Conservation (phyloP, 2,113 vertebrate species). For the Prunella fulvescens region DNA sequence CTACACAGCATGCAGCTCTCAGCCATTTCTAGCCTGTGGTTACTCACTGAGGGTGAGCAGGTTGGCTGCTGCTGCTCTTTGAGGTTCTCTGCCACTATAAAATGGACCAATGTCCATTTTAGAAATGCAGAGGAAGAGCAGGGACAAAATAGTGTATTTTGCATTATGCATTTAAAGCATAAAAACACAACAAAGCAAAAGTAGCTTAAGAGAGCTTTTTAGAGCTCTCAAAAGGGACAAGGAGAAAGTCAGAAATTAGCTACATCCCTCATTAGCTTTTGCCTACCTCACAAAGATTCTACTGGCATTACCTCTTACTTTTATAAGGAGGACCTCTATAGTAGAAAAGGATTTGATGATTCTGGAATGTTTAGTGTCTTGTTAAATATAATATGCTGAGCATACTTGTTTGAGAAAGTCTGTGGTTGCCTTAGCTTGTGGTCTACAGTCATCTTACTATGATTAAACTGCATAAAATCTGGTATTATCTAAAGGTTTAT, state of each 20-base stretch:
- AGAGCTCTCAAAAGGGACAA: neutral
- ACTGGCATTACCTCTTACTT: neutral
- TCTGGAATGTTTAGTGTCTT: neutral
- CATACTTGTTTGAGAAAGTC: neutral
- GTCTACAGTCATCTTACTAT: neutral
- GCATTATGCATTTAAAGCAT: neutral
- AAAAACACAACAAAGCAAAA: neutral
- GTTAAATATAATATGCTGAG: neutral
- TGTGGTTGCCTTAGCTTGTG: neutral
- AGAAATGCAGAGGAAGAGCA: neutral
- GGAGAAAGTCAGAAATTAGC: neutral
- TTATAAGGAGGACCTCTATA: neutral
- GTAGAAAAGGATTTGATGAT: neutral
- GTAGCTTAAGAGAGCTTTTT: neutral
- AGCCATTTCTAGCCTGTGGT: neutral
- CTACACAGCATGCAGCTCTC: neutral
- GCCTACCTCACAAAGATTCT: neutral
- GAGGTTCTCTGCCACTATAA: neutral
- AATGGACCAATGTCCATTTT: neutral
- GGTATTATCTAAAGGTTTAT: neutral
- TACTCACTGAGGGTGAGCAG: neutral
- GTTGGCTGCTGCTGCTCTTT: neutral
- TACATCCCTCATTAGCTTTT: neutral
- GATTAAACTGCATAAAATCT: neutral
- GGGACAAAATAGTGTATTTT: neutral